phyloP scores from a whole-genome alignment of 92 coral and sea anemone genomes.

The Palythoa caribaeorum region DNA sequence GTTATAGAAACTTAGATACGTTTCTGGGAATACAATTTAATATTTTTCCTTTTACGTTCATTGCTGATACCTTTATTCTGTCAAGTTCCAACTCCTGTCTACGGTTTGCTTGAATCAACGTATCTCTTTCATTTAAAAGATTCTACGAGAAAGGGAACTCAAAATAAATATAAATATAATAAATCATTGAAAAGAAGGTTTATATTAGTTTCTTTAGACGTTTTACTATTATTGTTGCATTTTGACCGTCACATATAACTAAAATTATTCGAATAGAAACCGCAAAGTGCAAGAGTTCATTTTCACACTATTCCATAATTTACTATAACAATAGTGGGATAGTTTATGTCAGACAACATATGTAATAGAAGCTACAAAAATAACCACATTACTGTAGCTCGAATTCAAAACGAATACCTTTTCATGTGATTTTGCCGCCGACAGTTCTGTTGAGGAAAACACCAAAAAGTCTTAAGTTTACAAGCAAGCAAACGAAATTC shows the following conservation, averaged over 20 bases:
- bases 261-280: background rate
- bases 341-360: background rate
- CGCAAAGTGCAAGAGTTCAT: background rate
- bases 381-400: background rate
- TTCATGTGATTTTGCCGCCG: constrained; percentile 83
- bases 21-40: no score
- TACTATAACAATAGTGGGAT: background rate
- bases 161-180: background rate
- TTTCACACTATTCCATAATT: background rate
- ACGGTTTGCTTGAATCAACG: constrained; percentile 74
- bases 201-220: no score
- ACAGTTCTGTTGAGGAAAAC: constrained; percentile 66
- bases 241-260: background rate
- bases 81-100: constrained; percentile 85
- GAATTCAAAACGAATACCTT: constrained; percentile 66
- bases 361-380: background rate
- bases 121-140: constrained; percentile 78
- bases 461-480: background rate
- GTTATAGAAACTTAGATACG: no score
- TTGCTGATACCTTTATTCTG: constrained; percentile 70
- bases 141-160: constrained; percentile 56
- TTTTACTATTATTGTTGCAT: no score
- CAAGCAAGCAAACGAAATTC: background rate
- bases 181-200: background rate
- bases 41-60: background rate